phyloP scores from a whole-genome alignment of 2,888 invertebrate genomes.

The Euplexia lucipara region DNA sequence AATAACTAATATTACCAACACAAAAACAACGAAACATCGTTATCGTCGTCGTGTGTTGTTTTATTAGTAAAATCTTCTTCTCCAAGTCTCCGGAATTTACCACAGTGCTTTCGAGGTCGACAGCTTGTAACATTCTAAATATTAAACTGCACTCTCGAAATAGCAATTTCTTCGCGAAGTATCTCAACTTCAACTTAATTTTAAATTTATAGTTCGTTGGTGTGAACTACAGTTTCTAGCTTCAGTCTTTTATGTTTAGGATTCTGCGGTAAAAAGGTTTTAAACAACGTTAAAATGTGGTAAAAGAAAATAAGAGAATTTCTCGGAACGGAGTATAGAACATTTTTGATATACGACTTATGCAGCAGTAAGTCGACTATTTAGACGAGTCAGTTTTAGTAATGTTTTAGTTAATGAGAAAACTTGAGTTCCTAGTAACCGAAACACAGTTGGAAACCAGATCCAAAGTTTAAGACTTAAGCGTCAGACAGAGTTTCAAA shows the following conservation, averaged over 20 bases:
- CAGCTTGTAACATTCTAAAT: slow-evolving; percentile 67
- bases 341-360: slow-evolving; percentile 4
- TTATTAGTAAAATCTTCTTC: slow-evolving; percentile 55
- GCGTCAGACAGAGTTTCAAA: slow-evolving; percentile 36
- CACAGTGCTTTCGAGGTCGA: slow-evolving; percentile 60
- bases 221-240: slow-evolving; percentile 64
- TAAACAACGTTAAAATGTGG: slow-evolving; percentile 19
- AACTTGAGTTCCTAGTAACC: slow-evolving; percentile 19
- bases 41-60: slow-evolving; percentile 33
- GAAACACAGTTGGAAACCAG: slow-evolving; percentile 21
- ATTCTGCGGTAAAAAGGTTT: slow-evolving; percentile 36
- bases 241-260: slow-evolving; percentile 44
- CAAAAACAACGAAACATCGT: no score
- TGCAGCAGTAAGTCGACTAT: neutral
- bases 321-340: neutral
- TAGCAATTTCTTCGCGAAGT: slow-evolving; percentile 62
- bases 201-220: slow-evolving; percentile 64
- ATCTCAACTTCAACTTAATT: slow-evolving; percentile 65
- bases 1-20: no score
- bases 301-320: slow-evolving; percentile 2
- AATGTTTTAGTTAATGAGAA: slow-evolving; percentile 22
- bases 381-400: neutral
- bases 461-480: slow-evolving; percentile 31
- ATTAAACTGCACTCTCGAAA: slow-evolving; percentile 66
- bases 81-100: slow-evolving; percentile 32